These are phyloP conservation scores for Cheilosia impressa DNA, from an alignment of 2,888 invertebrate genomes.

Conservation along the genomic window DNA sequence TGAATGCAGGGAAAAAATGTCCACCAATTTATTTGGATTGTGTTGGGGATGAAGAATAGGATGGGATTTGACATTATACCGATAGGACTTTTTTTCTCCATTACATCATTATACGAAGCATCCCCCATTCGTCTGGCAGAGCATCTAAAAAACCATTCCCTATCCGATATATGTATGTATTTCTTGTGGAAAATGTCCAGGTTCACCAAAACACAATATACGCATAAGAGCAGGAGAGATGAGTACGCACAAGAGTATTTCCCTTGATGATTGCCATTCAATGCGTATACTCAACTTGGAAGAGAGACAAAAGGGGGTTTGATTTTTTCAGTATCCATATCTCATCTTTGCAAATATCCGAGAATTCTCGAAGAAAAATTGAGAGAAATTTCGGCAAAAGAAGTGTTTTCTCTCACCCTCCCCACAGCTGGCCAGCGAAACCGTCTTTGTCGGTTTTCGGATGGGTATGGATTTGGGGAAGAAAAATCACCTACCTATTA, in stretches of 20 bases:
- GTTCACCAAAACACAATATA: slow-evolving; percentile 4
- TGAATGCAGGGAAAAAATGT: slow-evolving; percentile 52
- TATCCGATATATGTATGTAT: background rate
- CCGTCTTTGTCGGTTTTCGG: background rate
- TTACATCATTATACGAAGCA: slow-evolving; percentile 57
- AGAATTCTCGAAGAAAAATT: slow-evolving; percentile 29
- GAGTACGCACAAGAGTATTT: slow-evolving; percentile 17
- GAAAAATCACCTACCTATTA: slow-evolving; percentile 39
- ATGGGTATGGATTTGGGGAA: slow-evolving; percentile 10
- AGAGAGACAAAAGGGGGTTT: slow-evolving; percentile 26
- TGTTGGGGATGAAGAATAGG: slow-evolving; percentile 56
- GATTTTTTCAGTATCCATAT: slow-evolving; percentile 48
- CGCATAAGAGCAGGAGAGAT: background rate
- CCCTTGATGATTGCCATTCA: slow-evolving; percentile 61
- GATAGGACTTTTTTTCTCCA: background rate
- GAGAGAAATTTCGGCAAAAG: slow-evolving; percentile 17
- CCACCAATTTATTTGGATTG: slow-evolving; percentile 68
- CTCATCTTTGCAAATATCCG: slow-evolving; percentile 46
- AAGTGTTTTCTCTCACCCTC: background rate
- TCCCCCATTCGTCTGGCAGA: slow-evolving; percentile 11
- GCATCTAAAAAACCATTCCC: background rate
- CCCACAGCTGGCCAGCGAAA: background rate
- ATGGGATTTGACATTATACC: slow-evolving; percentile 45
- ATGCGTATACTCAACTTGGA: slow-evolving; percentile 56
- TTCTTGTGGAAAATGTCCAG: slow-evolving; percentile 27